Percentiles rank a stretch among this genome's conserved stretches.
Evolutionary conservation across 2,888 invertebrate genomes (phyloP).

Genomic region (Ornithoptera alexandrae): DNA sequence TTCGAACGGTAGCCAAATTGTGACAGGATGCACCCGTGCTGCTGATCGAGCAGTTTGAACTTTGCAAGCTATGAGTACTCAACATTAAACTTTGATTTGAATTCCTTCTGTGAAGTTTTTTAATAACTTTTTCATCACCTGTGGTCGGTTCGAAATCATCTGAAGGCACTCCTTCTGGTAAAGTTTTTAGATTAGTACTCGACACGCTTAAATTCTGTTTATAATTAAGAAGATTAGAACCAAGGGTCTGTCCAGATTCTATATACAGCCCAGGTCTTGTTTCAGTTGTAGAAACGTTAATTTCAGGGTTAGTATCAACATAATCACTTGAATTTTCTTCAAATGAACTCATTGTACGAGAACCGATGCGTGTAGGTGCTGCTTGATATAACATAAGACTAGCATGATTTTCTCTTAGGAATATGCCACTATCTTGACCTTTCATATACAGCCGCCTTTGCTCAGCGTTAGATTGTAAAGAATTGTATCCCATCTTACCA

Average conservation of each 20-base stretch:
- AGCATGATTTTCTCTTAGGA: constrained; percentile 71
- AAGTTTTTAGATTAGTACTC: constrained; percentile 85
- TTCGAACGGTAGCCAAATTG: constrained; percentile 66
- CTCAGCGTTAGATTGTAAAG: constrained; percentile 58
- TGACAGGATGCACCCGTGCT: constrained; percentile 71
- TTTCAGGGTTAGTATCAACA: constrained; percentile 59
- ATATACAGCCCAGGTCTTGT: constrained; percentile 45
- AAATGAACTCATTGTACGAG: constrained; percentile 72
- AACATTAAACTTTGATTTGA: constrained; percentile 82
- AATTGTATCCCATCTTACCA: constrained; percentile 58
- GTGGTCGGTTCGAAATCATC: constrained; percentile 80
- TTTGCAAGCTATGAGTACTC: constrained; percentile 76
- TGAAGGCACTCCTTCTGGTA: constrained; percentile 85
- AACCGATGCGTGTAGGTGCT: constrained; percentile 61
- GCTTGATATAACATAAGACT: constrained; percentile 75
- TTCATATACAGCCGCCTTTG: constrained; percentile 69
- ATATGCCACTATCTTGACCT: constrained; percentile 75
- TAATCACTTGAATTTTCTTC: constrained; percentile 71
- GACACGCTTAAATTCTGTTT: constrained; percentile 83
- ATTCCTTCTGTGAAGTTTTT: constrained; percentile 79
- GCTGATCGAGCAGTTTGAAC: constrained; percentile 75
- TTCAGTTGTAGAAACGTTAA: constrained; percentile 60
- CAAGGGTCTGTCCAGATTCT: constrained; percentile 61
- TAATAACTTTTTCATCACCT: constrained; percentile 68
- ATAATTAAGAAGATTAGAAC: constrained; percentile 81